These are phyloP conservation scores for Centropyge bicolor DNA, from an alignment of 2,797 vertebrate species.

Conservation along the genomic window DNA sequence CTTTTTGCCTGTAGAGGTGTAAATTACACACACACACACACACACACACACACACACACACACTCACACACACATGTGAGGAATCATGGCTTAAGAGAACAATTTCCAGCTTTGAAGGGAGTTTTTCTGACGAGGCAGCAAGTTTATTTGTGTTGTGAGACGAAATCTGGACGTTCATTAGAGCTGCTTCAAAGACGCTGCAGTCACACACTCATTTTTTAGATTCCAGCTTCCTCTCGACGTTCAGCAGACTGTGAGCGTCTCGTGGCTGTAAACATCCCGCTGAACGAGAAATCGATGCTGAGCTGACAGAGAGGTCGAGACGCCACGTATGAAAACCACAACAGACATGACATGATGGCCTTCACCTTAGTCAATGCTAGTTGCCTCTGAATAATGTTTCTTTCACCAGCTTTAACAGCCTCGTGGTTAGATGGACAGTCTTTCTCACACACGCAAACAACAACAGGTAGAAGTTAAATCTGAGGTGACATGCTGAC, in stretches of 20 bases:
- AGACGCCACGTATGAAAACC: conserved; percentile 27
- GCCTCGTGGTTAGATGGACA: not conserved
- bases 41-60: conserved; percentile 4
- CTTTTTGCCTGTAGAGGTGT: conserved; percentile 21
- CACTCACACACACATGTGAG: not conserved
- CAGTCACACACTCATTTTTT: conserved; percentile 37
- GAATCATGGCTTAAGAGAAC: conserved; percentile 26
- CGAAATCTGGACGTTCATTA: conserved; percentile 48
- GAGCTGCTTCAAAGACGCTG: conserved; percentile 38
- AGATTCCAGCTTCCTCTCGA: conserved; percentile 11
- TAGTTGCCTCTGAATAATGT: not conserved
- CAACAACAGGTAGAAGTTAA: conserved; percentile 37
- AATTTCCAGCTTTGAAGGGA: conserved; percentile 25
- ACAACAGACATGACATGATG: not conserved
- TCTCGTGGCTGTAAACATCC: conserved; percentile 9
- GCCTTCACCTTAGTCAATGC: conserved; percentile 13
- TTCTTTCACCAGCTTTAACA: not conserved
- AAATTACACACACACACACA: conserved; percentile 10
- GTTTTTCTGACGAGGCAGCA: conserved; percentile 33
- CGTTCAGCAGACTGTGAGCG: conserved; percentile 18
- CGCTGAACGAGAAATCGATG: conserved; percentile 25
- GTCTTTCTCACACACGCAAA: not conserved
- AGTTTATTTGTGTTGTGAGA: conserved; percentile 36
- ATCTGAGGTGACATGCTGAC: conserved; percentile 37
- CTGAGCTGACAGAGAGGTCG: conserved; percentile 41